phyloP scores from a whole-genome alignment of 2,888 invertebrate genomes.

The Alsophila aescularia region DNA sequence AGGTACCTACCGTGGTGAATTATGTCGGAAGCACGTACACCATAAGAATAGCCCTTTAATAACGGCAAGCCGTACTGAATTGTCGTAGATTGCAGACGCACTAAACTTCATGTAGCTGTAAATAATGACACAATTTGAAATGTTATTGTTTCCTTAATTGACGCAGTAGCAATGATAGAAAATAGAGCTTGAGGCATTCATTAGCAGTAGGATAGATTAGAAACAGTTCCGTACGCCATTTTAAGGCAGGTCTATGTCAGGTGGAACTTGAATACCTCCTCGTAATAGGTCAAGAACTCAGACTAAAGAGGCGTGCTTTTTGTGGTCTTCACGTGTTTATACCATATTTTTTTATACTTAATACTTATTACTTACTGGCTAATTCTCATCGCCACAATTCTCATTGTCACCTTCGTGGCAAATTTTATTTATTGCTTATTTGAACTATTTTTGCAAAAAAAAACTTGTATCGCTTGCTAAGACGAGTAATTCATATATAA shows the following conservation, averaged over 20 bases:
- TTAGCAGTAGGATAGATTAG: neutral
- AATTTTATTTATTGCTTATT: no score
- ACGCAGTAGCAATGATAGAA: constrained; percentile 38
- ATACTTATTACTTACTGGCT: no score
- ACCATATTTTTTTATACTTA: no score
- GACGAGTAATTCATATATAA: no score
- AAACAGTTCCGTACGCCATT: constrained; percentile 2
- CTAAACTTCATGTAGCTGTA: constrained; percentile 76
- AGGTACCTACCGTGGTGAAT: constrained; percentile 51
- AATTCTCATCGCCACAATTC: no score
- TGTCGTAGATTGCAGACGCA: constrained; percentile 76
- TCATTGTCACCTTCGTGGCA: no score
- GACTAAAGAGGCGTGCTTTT: no score
- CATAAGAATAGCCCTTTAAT: constrained; percentile 79
- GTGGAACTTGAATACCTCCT: neutral
- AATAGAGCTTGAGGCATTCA: constrained; percentile 6
- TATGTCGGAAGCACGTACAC: constrained; percentile 72
- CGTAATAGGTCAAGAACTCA: neutral
- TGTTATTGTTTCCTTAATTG: constrained; percentile 63
- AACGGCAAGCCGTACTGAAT: constrained; percentile 72
- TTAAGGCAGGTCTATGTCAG: neutral
- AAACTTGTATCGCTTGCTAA: no score
- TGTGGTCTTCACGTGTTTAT: no score
- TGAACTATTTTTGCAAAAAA: no score
- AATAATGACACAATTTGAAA: constrained; percentile 75